Percentiles rank a stretch among this genome's conserved stretches.
Evolutionary conservation across 2,113 vertebrate genomes (phyloP).

Genomic region (Upupa epops): DNA sequence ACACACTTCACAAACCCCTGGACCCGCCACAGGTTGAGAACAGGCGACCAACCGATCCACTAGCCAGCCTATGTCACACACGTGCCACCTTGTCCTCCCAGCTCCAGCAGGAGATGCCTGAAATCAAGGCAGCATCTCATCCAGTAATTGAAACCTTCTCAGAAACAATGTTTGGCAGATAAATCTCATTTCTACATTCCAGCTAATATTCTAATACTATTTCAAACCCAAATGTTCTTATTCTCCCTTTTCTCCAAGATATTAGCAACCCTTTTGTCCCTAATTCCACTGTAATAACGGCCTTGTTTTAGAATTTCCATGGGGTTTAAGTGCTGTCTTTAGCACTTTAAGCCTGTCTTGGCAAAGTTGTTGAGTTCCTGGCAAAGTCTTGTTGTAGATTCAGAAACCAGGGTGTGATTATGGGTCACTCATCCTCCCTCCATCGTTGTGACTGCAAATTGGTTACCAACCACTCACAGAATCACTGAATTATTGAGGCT

Average conservation of each 20-base stretch:
- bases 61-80: not conserved
- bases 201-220: slow-evolving; percentile 44
- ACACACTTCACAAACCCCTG: too few species aligned
- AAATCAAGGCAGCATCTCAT: not conserved
- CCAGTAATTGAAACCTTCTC: not conserved
- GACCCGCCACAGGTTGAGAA: not conserved
- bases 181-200: slow-evolving; percentile 22
- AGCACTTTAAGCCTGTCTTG: slow-evolving; percentile 1
- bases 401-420: not conserved
- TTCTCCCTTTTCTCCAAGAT: slow-evolving; percentile 35
- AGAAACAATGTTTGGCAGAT: not conserved
- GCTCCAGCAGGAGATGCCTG: not conserved
- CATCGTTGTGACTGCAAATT: fast-evolving
- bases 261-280: slow-evolving; percentile 42
- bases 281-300: slow-evolving; percentile 40
- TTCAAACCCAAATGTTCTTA: slow-evolving; percentile 36
- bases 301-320: slow-evolving; percentile 59
- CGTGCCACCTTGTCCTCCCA: not conserved
- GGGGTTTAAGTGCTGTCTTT: slow-evolving; percentile 34
- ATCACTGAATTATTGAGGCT: too few species aligned
- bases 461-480: not conserved
- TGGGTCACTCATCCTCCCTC: not conserved
- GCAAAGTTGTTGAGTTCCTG: slow-evolving; percentile 12
- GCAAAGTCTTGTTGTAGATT: not conserved
- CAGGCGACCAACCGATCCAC: fast-evolving